Conservation (phyloP, 2,888 invertebrate species). For the Elysia crispata region DNA sequence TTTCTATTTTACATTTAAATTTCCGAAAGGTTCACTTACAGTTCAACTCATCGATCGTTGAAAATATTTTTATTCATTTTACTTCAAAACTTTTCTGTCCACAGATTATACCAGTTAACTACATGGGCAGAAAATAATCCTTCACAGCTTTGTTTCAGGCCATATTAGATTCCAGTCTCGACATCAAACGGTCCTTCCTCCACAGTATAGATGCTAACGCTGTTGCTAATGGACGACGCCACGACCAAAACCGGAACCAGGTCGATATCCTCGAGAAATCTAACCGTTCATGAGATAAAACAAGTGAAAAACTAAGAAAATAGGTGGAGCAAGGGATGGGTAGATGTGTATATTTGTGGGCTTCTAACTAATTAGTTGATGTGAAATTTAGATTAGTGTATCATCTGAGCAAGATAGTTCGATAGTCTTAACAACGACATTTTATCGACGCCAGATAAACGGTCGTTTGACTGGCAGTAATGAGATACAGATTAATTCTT, state of each 20-base stretch:
- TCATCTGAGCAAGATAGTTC: no score
- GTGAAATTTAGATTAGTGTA: no score
- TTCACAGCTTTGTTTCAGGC: not conserved
- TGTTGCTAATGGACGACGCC: constrained; percentile 38
- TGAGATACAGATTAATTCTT: no score
- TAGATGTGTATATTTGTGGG: not conserved
- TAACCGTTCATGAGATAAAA: not conserved
- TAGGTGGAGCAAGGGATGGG: not conserved
- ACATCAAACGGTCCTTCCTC: constrained; percentile 24
- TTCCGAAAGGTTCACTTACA: not conserved
- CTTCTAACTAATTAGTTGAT: no score
- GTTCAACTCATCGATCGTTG: not conserved
- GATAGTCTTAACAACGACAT: no score
- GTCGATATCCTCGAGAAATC: constrained; percentile 23
- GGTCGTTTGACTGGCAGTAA: no score
- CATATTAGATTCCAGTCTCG: not conserved
- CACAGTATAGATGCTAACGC: constrained; percentile 29
- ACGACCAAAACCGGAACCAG: constrained; percentile 27
- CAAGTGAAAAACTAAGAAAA: not conserved
- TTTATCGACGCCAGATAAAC: no score
- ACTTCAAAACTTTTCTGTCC: not conserved
- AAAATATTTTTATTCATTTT: not conserved
- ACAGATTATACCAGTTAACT: not conserved
- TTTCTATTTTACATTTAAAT: not conserved
- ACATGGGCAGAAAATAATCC: not conserved